Conservation (phyloP, 2,797 vertebrate genomes). For the Sebastes itinus region DNA sequence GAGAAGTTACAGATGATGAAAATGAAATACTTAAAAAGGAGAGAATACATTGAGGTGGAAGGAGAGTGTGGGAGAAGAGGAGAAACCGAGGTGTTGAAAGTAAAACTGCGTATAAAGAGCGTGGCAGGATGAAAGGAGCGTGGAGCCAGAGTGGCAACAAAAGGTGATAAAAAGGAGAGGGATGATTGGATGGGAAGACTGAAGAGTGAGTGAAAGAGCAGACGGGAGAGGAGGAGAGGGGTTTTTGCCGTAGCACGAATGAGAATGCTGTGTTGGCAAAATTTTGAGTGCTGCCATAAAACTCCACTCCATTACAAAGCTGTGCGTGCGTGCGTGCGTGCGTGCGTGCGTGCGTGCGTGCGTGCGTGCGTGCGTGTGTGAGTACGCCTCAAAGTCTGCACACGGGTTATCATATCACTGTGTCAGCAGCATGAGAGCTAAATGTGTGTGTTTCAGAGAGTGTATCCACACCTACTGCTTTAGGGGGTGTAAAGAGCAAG, state of each 20-base stretch:
- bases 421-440: conserved; percentile 58
- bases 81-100: conserved; percentile 2
- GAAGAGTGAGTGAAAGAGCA: conserved; percentile 2
- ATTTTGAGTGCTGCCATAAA: conserved; percentile 73
- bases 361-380: background rate
- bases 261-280: conserved; percentile 57
- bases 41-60: background rate
- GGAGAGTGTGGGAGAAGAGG: background rate
- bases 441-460: background rate
- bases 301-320: conserved; percentile 48
- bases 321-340: background rate
- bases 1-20: conserved; percentile 17
- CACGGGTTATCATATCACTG: conserved; percentile 61
- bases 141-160: conserved; percentile 15
- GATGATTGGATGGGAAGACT: conserved; percentile 29
- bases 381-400: conserved; percentile 30
- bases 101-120: conserved; percentile 18
- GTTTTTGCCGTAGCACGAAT: conserved; percentile 6
- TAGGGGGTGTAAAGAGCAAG: background rate
- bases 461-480: background rate
- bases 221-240: background rate
- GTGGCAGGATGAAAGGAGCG: conserved; percentile 1
- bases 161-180: conserved; percentile 36
- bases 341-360: background rate
- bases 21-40: conserved; percentile 34